Evolutionary conservation across 2,113 vertebrate genomes (phyloP), one percentile per base, ranked within the genome.

Genomic region (Elgaria multicarinata): DNA sequence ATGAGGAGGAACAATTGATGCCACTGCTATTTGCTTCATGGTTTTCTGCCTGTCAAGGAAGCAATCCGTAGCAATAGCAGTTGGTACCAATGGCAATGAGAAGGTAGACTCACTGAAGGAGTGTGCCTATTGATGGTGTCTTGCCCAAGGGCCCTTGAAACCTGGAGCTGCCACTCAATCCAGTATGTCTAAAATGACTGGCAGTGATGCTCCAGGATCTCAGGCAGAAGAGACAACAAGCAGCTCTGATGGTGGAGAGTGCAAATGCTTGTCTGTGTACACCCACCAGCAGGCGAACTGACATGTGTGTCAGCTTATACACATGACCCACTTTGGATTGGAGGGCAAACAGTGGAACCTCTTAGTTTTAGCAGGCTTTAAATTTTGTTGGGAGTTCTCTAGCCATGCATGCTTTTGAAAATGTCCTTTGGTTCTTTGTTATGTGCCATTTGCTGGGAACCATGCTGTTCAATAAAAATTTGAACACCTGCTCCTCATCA

Each of bases 351-450:
- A 87, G 89, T 10, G 18, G 36, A 88, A 1, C 0, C 58, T 67
- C 6, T 3, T 80, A 3, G 62, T 71, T 85, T 55, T 36, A 50
- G 67, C 83, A n/a, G 8, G 50, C 31, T 26, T 7, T 83, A 31
- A 31, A 64, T 91, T 90, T 53, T 42, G n/a, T 42, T 5, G 64
- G n/a, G 42, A 39, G 80, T 74, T 74, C 3, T 2, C 88, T 82
- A 83, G 4, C 7, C 62, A 6, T 62, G 8, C 10, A 87, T 39
- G 18, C 44, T 87, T n/a, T 92, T 87, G 2, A 87, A 90, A 86
- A 84, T 46, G 2, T 39, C 20, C 2, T 67, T 91, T 44, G 0
- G 10, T 90, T 91, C 64, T 46, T 33, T 33, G 2, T 13, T 12
- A 0, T 78, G 46, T 87, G 22, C 72, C 72, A n/a, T 78, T 86